A percentile compares a stretch with the other conserved stretches of the same genome.
These are phyloP conservation scores for Corbicula japonica DNA, from an alignment of 2,888 invertebrate genomes.

Conservation along the genomic window DNA sequence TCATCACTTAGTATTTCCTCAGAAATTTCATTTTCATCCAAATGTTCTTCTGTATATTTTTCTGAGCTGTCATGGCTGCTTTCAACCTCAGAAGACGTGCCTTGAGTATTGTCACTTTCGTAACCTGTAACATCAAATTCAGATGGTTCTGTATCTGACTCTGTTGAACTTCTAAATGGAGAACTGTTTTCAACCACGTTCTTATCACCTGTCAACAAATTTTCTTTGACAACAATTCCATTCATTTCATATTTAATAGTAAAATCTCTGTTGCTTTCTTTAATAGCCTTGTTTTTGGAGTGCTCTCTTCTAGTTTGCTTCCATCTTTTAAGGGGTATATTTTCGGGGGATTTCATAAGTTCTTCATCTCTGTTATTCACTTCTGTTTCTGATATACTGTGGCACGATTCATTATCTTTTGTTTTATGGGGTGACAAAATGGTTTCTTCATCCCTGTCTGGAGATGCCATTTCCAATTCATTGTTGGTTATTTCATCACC, in stretches of 20 bases:
- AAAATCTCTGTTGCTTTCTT: slow-evolving; percentile 25
- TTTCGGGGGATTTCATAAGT: slow-evolving; percentile 11
- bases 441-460: too few species aligned
- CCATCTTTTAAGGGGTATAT: background rate
- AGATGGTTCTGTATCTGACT: too few species aligned
- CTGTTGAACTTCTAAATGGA: slow-evolving; percentile 29
- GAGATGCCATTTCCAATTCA: too few species aligned
- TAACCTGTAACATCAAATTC: slow-evolving; percentile 1
- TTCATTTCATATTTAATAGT: slow-evolving; percentile 51
- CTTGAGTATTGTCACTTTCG: background rate
- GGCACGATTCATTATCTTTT: too few species aligned
- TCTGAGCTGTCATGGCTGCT: too few species aligned
- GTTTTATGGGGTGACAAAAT: too few species aligned
- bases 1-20: too few species aligned
- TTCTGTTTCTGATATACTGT: too few species aligned
- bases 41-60: too few species aligned
- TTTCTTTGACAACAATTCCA: slow-evolving; percentile 50
- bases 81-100: too few species aligned
- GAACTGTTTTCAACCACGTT: slow-evolving; percentile 46
- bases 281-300: background rate
- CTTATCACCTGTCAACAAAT: slow-evolving; percentile 56
- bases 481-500: too few species aligned
- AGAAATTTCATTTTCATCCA: too few species aligned
- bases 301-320: background rate
- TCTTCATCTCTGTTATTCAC: background rate